A percentile compares a stretch with the other conserved stretches of the same genome.
Conservation (phyloP, 2,888 invertebrate species). For the Epistrophella euchroma region DNA sequence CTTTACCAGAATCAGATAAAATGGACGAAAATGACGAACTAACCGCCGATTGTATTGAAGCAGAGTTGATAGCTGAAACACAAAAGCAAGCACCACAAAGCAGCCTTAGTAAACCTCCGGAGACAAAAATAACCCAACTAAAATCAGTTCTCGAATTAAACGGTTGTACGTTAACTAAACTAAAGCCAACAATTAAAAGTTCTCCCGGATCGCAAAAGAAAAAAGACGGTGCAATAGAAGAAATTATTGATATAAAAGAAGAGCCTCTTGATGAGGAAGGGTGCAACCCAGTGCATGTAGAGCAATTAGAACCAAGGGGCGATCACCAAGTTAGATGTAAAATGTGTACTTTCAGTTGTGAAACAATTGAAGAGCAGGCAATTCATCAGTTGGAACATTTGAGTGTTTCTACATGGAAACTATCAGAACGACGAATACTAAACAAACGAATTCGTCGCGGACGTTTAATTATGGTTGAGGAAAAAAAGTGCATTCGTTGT, state of each 20-base stretch:
- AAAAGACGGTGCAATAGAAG: not conserved
- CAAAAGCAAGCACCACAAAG: conserved; percentile 20
- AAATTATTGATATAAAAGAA: conserved; percentile 57
- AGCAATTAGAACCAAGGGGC: not conserved
- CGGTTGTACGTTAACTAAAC: conserved; percentile 77
- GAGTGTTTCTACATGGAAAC: conserved; percentile 75
- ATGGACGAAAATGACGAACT: conserved; percentile 22
- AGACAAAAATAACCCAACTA: conserved; percentile 73
- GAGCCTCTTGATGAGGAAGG: conserved; percentile 34
- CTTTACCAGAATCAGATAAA: not conserved
- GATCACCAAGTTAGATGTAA: conserved; percentile 68
- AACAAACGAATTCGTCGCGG: conserved; percentile 78
- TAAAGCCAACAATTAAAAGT: conserved; percentile 28
- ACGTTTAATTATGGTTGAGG: conserved; percentile 77
- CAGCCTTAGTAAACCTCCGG: conserved; percentile 7
- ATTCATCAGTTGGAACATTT: conserved; percentile 80
- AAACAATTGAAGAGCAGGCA: conserved; percentile 77
- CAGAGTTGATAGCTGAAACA: conserved; percentile 3
- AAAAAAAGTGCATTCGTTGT: conserved; percentile 79
- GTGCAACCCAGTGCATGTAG: not conserved
- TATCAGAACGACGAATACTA: conserved; percentile 77
- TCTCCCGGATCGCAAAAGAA: conserved; percentile 14
- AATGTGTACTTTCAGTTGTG: conserved; percentile 75
- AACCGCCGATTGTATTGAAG: not conserved
- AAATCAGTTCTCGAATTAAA: conserved; percentile 78